Conservation (phyloP, 2,797 vertebrate species). For the Sciaenops ocellatus region DNA sequence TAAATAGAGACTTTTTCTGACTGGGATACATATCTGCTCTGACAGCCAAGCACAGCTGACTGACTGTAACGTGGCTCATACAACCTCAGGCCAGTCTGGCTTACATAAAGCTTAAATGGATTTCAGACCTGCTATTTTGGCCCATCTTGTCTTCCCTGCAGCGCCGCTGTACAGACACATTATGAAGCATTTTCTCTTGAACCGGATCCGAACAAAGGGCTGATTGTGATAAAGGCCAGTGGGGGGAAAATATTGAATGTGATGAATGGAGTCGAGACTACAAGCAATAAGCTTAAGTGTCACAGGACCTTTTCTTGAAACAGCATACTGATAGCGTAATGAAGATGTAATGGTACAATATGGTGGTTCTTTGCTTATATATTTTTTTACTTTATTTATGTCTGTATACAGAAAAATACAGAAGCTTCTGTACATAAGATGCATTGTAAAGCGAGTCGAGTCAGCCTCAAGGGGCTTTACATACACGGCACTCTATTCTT, state of each 20-base stretch:
- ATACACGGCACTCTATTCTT: neutral
- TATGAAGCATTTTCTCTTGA: slow-evolving; percentile 37
- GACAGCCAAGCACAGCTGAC: slow-evolving; percentile 72
- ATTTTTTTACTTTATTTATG: neutral
- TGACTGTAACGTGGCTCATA: slow-evolving; percentile 46
- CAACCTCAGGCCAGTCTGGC: slow-evolving; percentile 70
- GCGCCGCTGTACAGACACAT: slow-evolving; percentile 38
- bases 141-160: slow-evolving; percentile 57
- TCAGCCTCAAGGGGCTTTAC: neutral
- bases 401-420: neutral
- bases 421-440: neutral
- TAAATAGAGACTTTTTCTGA: slow-evolving; percentile 38
- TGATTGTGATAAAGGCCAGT: slow-evolving; percentile 15
- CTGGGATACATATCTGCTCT: slow-evolving; percentile 46
- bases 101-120: slow-evolving; percentile 81
- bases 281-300: slow-evolving; percentile 4
- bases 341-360: neutral
- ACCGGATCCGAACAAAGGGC: slow-evolving; percentile 37
- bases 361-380: neutral
- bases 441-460: neutral
- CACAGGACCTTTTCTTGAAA: slow-evolving; percentile 11
- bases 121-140: slow-evolving; percentile 79
- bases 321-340: neutral
- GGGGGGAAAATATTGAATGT: slow-evolving; percentile 3
- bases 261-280: neutral